Percentiles rank a stretch among this genome's conserved stretches.
Evolutionary conservation across 2,113 vertebrate species (phyloP).

Genomic region (Siphamia tubifer): DNA sequence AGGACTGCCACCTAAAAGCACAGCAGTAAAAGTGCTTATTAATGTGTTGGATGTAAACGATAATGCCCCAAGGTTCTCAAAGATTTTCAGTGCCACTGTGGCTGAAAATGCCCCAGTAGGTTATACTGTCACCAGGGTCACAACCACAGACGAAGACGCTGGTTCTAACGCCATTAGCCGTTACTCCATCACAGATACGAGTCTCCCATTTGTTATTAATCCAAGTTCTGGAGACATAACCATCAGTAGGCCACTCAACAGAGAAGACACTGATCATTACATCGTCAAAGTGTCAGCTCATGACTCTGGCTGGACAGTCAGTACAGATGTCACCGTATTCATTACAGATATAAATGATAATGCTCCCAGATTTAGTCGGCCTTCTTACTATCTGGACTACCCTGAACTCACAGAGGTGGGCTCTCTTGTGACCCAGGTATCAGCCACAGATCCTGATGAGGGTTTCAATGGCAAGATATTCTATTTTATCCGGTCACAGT

Average conservation of each 20-base stretch:
- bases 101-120: slow-evolving; percentile 93
- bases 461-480: slow-evolving; percentile 92
- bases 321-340: slow-evolving; percentile 95
- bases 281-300: slow-evolving; percentile 92
- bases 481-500: slow-evolving; percentile 95
- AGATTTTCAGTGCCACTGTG: slow-evolving; percentile 93
- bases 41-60: slow-evolving; percentile 93
- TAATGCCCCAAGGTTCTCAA: slow-evolving; percentile 93
- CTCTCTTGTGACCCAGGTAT: slow-evolving; percentile 87
- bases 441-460: slow-evolving; percentile 89
- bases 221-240: slow-evolving; percentile 91
- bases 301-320: slow-evolving; percentile 97
- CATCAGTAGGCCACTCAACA: slow-evolving; percentile 90
- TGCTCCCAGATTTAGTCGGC: slow-evolving; percentile 88
- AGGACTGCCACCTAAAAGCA: slow-evolving; percentile 84
- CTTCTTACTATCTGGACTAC: slow-evolving; percentile 94
- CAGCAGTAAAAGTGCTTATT: slow-evolving; percentile 84
- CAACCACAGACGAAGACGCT: slow-evolving; percentile 92
- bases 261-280: slow-evolving; percentile 92
- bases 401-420: slow-evolving; percentile 89
- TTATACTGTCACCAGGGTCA: slow-evolving; percentile 90
- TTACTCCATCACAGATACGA: slow-evolving; percentile 88
- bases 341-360: slow-evolving; percentile 96
- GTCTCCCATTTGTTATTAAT: slow-evolving; percentile 90
- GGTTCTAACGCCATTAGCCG: slow-evolving; percentile 90